Evolutionary conservation across 1,140 invertebrate species (phyloP), one percentile per base, ranked within the genome.

Genomic region (Panulirus ornatus): DNA sequence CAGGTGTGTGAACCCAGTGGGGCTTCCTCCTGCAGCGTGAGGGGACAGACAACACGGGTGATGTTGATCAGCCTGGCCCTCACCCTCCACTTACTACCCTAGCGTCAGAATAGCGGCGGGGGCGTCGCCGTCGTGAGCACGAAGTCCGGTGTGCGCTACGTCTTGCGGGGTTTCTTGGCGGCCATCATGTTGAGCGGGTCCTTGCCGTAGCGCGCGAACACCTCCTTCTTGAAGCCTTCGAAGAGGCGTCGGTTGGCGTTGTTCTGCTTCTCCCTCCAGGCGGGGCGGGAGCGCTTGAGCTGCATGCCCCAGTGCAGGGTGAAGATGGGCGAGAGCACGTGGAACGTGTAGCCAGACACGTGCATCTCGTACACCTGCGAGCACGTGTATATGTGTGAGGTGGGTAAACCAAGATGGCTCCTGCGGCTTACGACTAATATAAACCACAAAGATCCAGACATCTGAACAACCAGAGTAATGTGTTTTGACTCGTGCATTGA

Each of bases 291-390:
- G 91, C 96, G 96, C 89, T 96, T 96, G 14, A 95, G 92, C 90
- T 94, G 91, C 84, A 93, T 91, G 0, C 97, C 98, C 96, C 97
- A 97, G 93, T 99, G 98, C 6, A 97, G 96, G 0, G 97, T 97
- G 93, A 98, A 99, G 63, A 97, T 96, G 0, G 97, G 97, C 1
- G 97, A 97, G 3, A 99, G 95, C 0, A 99, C 97, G 92, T 96
- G 95, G 94, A 99, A 98, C 93, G 97, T 95, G 94, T 97, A 98
- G 2, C 98, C 97, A 58, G 97, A 96, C 34, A 98, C 95, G 93
- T 96, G 97, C 97, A 98, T 98, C 94, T 99, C 98, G 94, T 98
- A 98, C 0, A 98, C 97, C 97, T 98, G 94, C 1, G 95, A 95
- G 91, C 92, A 92, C 92, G 92, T 22, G n/a, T n/a, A n/a, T n/a